Base-by-base conservation (phyloP, 2,113 vertebrate genomes). In the Miniopterus natalensis region DNA sequence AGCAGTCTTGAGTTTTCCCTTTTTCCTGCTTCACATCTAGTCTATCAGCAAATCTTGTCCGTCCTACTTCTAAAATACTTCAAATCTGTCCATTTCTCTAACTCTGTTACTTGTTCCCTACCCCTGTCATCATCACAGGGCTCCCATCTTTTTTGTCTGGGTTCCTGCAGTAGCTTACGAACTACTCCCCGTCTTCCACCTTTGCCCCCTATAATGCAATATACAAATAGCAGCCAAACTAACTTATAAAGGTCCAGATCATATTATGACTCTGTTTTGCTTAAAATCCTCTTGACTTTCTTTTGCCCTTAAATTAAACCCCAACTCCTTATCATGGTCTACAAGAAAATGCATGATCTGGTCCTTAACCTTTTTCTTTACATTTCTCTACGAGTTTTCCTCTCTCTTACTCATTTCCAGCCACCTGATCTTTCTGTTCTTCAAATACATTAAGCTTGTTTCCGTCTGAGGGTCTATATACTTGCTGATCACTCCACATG, bases 271-370 rank as follows among this genome's bases (percentile, higher is more conserved):
- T 92, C 49, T 45, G 10, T 57, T 92, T 90, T 80, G 42, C 29
- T 70, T 75, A 25, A 92, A 85, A 85, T 70, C 15, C 13, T 77
- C 68, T 51, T 77, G 36, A 55, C 45, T 84, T 75, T 63, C 57
- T 77, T 81, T 49, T 57, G 47, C 65, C 40, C 49, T 92, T 68
- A 70, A 95, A 88, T 18, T 29, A 86, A 90, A 77, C 51, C 45
- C 36, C 63, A 92, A 17, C 47, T 89, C 53, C 59, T 88, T 53
- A 84, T 77, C 47, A 8, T n/a, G 11, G n/a, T 71, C 6, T 90
- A 8, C 25, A 70, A 78, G 71, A 83, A 90, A 71, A 83, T 53
- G n/a, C 6, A 15, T 31, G 13, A 47, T 57, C 42, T 55, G 20
- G 27, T 65, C 36, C 36, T 68, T n/a, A 49, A 36, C 36, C 21